Conservation (phyloP, 2,888 invertebrate genomes). For the Odontocerum albicorne region DNA sequence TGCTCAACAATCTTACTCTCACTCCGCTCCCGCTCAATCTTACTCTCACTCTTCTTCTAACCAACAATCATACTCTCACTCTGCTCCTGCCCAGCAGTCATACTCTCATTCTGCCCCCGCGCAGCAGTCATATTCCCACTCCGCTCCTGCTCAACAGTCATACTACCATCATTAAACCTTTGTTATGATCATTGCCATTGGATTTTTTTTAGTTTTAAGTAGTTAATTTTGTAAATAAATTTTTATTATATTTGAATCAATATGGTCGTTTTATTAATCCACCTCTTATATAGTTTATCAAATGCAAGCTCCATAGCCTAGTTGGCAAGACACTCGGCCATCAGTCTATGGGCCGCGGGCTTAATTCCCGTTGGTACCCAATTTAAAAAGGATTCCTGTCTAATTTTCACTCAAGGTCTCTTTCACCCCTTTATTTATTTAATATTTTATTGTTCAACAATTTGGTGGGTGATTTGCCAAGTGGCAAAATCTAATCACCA, state of each 20-base stretch:
- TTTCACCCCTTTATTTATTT: too few species aligned
- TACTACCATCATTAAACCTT: conserved; percentile 22
- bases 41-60: conserved; percentile 24
- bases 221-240: conserved; percentile 22
- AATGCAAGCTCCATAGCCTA: too few species aligned
- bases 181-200: background rate
- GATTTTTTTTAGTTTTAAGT: conserved; percentile 16
- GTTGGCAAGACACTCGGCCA: too few species aligned
- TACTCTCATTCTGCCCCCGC: conserved; percentile 22
- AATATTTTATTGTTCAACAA: too few species aligned
- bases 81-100: conserved; percentile 15
- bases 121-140: conserved; percentile 4
- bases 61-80: conserved; percentile 9
- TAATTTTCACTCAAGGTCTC: too few species aligned
- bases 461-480: too few species aligned
- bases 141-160: conserved; percentile 7
- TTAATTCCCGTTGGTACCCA: too few species aligned
- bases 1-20: conserved; percentile 5
- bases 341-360: too few species aligned
- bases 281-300: too few species aligned
- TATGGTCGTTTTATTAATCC: background rate
- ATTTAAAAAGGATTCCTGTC: too few species aligned
- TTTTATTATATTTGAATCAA: conserved; percentile 12
- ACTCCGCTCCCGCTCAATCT: conserved; percentile 9
- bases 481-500: too few species aligned